Base-by-base conservation (phyloP, 2,888 invertebrate species). In the Autographa pulchrina region DNA sequence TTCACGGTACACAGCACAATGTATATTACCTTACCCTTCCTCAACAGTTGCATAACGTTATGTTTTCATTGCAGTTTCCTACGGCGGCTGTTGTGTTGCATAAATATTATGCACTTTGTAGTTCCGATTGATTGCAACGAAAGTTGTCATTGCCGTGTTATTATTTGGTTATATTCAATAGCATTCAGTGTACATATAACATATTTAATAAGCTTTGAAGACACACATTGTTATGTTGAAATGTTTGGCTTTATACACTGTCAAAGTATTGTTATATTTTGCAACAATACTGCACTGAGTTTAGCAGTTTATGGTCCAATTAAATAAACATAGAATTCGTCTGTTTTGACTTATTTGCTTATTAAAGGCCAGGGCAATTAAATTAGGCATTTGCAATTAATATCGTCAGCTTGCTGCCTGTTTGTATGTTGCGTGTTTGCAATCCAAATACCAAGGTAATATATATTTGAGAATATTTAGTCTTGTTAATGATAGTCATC, bases 101-200 rank as follows among this genome's bases (percentile, higher is more conserved):
- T 48, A 48, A 48, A 48, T 48, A n/a, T 48, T 48, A n/a, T 48
- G 48, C n/a, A n/a, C 48, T 48, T n/a, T n/a, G 48, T 48, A n/a
- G n/a, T n/a, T 48, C 48, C 48, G 48, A 43, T 43, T 16, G 43
- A 48, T n/a, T 48, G 48, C n/a, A n/a, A 48, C 7, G n/a, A 48
- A 48, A 48, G n/a, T 48, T 48, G n/a, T 48, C 48, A 48, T 6
- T 48, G 48, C n/a, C n/a, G n/a, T 48, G 43, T 43, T 43, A 16
- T 43, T 43, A 43, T 43, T 43, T 43, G 43, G 16, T 16, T 43
- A 16, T 2, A 48, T 48, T 48, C 48, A 48, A 48, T 48, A 6
- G 7, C 48, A n/a, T 16, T 48, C 48, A n/a, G 48, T 1, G n/a
- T n/a, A 16, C 48, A 4, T 7, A 16, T 48, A 48, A 48, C n/a